Base-by-base conservation (phyloP, 2,797 vertebrate species). In the Pelodytes ibericus region DNA sequence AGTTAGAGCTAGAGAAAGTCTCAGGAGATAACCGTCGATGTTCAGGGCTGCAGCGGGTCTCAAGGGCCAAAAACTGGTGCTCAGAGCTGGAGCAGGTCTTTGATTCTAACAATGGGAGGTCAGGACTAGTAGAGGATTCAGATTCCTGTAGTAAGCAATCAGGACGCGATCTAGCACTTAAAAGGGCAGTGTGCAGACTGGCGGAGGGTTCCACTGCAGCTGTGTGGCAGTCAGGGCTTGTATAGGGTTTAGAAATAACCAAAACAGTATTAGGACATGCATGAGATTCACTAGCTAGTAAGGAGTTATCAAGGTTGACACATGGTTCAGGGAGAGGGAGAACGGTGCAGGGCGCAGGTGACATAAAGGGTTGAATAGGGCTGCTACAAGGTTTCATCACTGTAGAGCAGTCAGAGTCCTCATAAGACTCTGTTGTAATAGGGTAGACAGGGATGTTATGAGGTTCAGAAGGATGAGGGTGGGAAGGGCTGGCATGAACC, bases 161-260 rank as follows among this genome's bases (percentile, higher is more conserved):
- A 22, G 41, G 10, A 44, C 8, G 3, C 7, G 49, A 53, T 4
- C 11, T 18, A n/a, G 44, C 4, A 24, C n/a, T 53, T 22, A 24
- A 13, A 22, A 22, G 49, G 22, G 4, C 6, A n/a, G 2, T 56
- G 2, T 56, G 47, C 9, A 51, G 15, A 10, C 67, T 41, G 10
- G 8, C 4, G 30, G 7, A 71, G n/a, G 31, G 5, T 16, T 71
- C 39, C 9, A 47, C 57, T 6, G 24, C 22, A 9, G 24, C 39
- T 64, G 25, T 25, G 61, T 53, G 30, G 30, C 16, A 30, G 2
- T 27, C 61, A n/a, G 72, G 56, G 13, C 56, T 49, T n/a, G 31
- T 2, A 56, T 15, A 53, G 2, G 30, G 20, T 13, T 75, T 30
- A 56, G 49, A 5, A 24, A 20, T 16, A 3, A 7, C 20, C 49